Conservation (phyloP, 2,113 vertebrate species). For the Crypturellus undulatus region DNA sequence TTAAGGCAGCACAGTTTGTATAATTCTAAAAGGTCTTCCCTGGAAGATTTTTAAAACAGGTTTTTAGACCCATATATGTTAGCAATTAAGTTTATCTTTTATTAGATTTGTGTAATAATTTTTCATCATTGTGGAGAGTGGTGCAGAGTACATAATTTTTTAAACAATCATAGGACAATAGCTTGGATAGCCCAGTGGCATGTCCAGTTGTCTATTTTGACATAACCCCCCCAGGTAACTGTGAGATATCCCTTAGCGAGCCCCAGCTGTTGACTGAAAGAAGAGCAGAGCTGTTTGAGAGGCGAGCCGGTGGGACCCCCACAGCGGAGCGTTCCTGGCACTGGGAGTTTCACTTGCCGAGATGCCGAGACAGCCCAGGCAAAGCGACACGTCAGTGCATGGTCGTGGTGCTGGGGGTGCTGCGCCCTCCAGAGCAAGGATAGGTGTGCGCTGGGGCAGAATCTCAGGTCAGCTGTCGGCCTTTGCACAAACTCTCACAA, state of each 20-base stretch:
- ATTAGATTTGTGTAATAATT: neutral
- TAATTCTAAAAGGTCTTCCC: neutral
- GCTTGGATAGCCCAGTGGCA: neutral
- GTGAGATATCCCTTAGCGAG: neutral
- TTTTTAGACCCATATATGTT: neutral
- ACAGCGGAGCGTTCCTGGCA: neutral
- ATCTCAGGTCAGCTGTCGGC: neutral
- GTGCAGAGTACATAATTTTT: neutral
- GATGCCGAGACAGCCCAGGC: neutral
- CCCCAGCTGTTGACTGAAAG: neutral
- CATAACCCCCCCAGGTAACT: neutral
- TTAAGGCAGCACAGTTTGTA: neutral
- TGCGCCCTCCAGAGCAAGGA: neutral
- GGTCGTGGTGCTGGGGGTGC: neutral
- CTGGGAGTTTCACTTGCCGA: neutral
- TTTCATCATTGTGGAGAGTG: neutral
- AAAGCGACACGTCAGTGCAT: neutral
- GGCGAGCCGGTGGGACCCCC: neutral
- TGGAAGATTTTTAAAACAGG: neutral
- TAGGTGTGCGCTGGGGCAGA: neutral
- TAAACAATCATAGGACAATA: neutral
- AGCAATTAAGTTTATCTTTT: neutral
- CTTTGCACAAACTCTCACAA: neutral
- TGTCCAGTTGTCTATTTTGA: neutral
- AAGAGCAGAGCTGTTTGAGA: neutral